Evolutionary conservation across 2,113 vertebrate genomes (phyloP), one percentile per base, ranked within the genome.

Genomic region (Misgurnus mizolepis): DNA sequence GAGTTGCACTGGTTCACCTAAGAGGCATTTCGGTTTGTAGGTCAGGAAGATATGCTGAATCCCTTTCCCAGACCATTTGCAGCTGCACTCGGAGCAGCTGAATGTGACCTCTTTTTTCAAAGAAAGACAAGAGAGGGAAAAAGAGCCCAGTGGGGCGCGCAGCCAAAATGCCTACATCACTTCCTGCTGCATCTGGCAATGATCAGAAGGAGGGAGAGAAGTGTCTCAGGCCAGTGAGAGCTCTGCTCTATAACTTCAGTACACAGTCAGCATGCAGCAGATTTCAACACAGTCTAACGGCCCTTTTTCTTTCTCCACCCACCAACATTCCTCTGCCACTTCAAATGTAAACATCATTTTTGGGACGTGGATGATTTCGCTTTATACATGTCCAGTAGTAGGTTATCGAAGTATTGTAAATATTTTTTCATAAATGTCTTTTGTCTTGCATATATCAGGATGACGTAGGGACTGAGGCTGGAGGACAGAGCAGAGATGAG

Each of bases 401-500:
- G 27, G 27, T 34, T 34, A 34, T 34, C 27, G 27, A 34, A 34
- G 27, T 34, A 34, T 34, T 34, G 27, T 34, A 34, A 34, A 34
- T 34, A 3, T 34, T 34, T 34, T 34, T 34, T 34, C 27, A 34
- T 34, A 3, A 34, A 34, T 34, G 61, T 61, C 3, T 61, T n/a
- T 73, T 15, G 62, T 67, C 67, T 22, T 77, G 41, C 17, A 8
- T 6, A 0, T 82, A 89, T 55, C 89, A 98, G 96, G 94, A 97
- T 98, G 96, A 95, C 93, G 91, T 96, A 96, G 83, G 86, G 83
- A 83, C 89, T 90, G 86, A 60, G 73, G 68, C 81, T 55, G 49
- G 41, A 88, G 91, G 61, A 87, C 88, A 91, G 56, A 85, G 87
- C 88, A 94, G 92, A 95, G 93, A 99, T 99, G 98, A 99, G 97